Evolutionary conservation across 1,140 invertebrate genomes (phyloP), one percentile per base, ranked within the genome.

Genomic region (Lethrus apterus): DNA sequence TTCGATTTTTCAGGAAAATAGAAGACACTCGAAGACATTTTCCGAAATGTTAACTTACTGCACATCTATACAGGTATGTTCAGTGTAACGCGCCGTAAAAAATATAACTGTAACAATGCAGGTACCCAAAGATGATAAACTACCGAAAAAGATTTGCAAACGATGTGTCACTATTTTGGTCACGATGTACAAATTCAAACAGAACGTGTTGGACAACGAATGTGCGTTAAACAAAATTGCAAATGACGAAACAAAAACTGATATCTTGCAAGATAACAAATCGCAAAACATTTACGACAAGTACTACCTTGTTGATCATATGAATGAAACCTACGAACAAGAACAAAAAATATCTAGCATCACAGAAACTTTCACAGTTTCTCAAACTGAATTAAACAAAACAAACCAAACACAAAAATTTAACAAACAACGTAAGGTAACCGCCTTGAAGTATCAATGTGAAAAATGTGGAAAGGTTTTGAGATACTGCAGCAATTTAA

Each of bases 131-230:
- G 48, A 54, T 29, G 61, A 62, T 33, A 50, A 46, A 35, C 29
- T 63, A 17, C 58, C 55, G 1, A 18, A 30, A 26, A 20, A 53
- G 26, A 62, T 62, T 14, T 62, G 59, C 41, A 44, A 41, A 15
- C 56, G 57, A 52, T 64, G 62, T 46, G 44, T 57, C 2, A 57
- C 45, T 5, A 55, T 36, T 32, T 38, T 64, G 2, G 52, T 55
- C n/a, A 44, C 49, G 2, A 46, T 60, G 11, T 58, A 61, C 34
- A 58, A 56, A 46, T 64, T 64, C 45, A 57, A 54, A 48, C 33
- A 35, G 15, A 44, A 46, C 0, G 44, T 26, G 33, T 44, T 49
- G 20, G 52, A 48, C n/a, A n/a, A n/a, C n/a, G n/a, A n/a, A n/a
- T n/a, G n/a, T n/a, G n/a, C n/a, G n/a, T n/a, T n/a, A n/a, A n/a